Evolutionary conservation across 2,888 invertebrate species (phyloP).

Genomic region (Liposcelis brunnea): DNA sequence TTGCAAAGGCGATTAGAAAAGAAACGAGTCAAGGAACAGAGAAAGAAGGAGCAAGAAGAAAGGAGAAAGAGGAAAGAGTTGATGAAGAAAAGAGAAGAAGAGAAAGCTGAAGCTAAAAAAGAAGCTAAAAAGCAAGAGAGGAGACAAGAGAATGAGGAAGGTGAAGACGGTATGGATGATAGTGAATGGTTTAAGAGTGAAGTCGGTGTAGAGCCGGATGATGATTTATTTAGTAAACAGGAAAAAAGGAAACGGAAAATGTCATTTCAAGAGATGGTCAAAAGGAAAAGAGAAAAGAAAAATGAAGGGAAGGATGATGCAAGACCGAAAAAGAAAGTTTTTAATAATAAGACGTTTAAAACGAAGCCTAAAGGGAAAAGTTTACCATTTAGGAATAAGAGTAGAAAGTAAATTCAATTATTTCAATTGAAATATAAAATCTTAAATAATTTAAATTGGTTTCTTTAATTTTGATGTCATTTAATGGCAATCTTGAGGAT

Average conservation of each 20-base stretch:
- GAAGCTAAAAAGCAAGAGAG: constrained; percentile 21
- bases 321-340: too few relatives aligned
- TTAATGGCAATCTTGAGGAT: too few relatives aligned
- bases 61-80: constrained; percentile 51
- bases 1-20: constrained; percentile 56
- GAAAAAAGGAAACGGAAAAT: not conserved
- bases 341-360: too few relatives aligned
- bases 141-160: constrained; percentile 26
- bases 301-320: too few relatives aligned
- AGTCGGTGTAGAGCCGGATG: constrained; percentile 76
- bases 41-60: constrained; percentile 55
- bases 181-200: constrained; percentile 69
- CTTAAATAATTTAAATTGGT: too few relatives aligned
- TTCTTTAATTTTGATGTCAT: too few relatives aligned
- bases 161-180: constrained; percentile 47
- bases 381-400: too few relatives aligned
- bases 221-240: constrained; percentile 33
- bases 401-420: too few relatives aligned
- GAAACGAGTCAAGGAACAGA: constrained; percentile 57
- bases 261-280: not conserved
- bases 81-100: constrained; percentile 44
- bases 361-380: too few relatives aligned
- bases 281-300: not conserved
- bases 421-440: too few relatives aligned
- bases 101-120: constrained; percentile 46